These are phyloP conservation scores for Neosalanx taihuensis DNA, from an alignment of 2,797 vertebrate species.

Conservation along the genomic window DNA sequence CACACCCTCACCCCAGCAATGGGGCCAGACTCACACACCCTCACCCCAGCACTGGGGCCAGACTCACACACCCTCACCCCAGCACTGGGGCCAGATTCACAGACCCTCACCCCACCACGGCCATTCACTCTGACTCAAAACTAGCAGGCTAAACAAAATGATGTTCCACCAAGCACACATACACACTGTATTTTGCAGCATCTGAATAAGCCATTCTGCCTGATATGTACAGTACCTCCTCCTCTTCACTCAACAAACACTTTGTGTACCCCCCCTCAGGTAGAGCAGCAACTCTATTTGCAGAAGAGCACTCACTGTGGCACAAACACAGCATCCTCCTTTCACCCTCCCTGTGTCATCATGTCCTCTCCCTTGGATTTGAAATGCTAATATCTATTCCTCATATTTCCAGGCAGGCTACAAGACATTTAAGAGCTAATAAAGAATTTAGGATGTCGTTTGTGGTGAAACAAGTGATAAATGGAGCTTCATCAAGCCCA, in stretches of 20 bases:
- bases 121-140: conserved; percentile 26
- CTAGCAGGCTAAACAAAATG: conserved; percentile 6
- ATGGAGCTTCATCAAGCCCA: conserved; percentile 65
- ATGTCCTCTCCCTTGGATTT: conserved; percentile 6
- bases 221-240: conserved; percentile 29
- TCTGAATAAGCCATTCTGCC: conserved; percentile 35
- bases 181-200: conserved; percentile 6
- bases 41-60: too few relatives aligned
- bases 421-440: conserved; percentile 65
- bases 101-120: conserved; percentile 15
- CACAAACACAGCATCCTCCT: conserved; percentile 15
- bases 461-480: conserved; percentile 63
- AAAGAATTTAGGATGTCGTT: conserved; percentile 68
- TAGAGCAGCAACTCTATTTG: conserved; percentile 31
- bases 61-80: conserved; percentile 11
- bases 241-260: conserved; percentile 20
- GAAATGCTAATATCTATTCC: conserved; percentile 15
- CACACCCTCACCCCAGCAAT: too few relatives aligned
- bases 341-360: conserved; percentile 18
- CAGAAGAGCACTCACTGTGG: not conserved
- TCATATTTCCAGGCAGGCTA: conserved; percentile 47
- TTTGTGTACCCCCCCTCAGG: conserved; percentile 13
- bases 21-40: too few relatives aligned
- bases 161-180: not conserved
- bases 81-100: conserved; percentile 1